Evolutionary conservation across 1,140 invertebrate species (phyloP), one percentile per base, ranked within the genome.

Genomic region (Ceratosolen solmsi): DNA sequence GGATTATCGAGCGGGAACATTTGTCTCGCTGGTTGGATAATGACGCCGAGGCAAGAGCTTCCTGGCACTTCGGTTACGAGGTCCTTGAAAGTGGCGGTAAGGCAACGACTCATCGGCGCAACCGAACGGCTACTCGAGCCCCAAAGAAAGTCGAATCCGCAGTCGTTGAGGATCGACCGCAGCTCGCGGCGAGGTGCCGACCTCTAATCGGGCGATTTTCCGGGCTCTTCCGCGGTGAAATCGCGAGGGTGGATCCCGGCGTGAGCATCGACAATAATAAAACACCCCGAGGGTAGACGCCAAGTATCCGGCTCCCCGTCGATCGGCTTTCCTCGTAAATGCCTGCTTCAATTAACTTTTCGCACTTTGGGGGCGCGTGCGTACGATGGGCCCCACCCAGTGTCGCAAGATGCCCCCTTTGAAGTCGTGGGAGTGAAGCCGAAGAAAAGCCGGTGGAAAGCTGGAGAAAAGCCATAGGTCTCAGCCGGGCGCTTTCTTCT

Each of bases 341-440:
- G 56, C 58, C 25, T n/a, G 63, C 63, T 72, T 82, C 80, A 82
- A 82, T 82, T 82, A 82, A 82, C 80, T 82, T 78, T 82, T 82
- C 74, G 80, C 80, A 82, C 80, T 82, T 78, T 51, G 15, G 83
- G 86, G 85, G 82, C 85, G 84, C 85, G 84, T 86, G 83, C 85
- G 85, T 78, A n/a, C n/a, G n/a, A n/a, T n/a, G 1, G 27, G 33
- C 51, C 30, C 79, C 58, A 74, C 68, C 54, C 60, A 54, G 58
- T 1, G 46, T 49, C n/a, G 54, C 25, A n/a, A 56, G 63, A 76
- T 73, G 80, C 60, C 73, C 71, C 80, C 51, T 82, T 82, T 82
- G 73, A 82, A 82, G 73, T 81, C 79, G 80, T 82, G 80, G 80
- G 73, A 82, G 79, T 73, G 79, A 74, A 80, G 80, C 49, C 49